Base-by-base conservation (phyloP, 1,140 invertebrate species). In the Lasaia peninsularis region DNA sequence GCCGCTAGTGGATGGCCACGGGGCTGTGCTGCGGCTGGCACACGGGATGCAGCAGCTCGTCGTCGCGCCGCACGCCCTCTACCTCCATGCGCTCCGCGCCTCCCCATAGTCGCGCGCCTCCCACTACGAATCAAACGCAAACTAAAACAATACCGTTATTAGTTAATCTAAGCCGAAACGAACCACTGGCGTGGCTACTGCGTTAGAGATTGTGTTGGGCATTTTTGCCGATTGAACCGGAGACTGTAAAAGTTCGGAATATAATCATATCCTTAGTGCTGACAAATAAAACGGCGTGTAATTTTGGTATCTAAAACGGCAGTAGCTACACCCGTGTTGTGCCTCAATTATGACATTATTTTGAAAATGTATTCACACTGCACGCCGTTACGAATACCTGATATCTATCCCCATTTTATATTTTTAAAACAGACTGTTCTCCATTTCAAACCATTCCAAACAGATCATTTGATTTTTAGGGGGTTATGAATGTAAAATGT, bases 71-170 rank as follows among this genome's bases (percentile, higher is more conserved):
- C 57, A 67, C 78, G 33, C 60, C 67, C 73, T 86, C 82, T 67
- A 88, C 85, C 50, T 88, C 85, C 85, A 88, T 88, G 55, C 82
- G 82, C 74, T 85, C 85, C 52, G 70, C 68, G 54, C 69, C 69
- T 54, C 75, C 71, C 79, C 78, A 78, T 62, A 78, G 65, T 55
- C 75, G 71, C 35, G 68, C 71, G 58, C 74, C 76, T 58, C 63
- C 71, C 65, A 69, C 72, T 66, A 60, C 28, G 20, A 40, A 32
- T 40, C 28, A 63, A 59, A 67, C 34, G 62, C 33, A 58, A 24
- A 52, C 28, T 61, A 53, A 44, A 16, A 63, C 24, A 33, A 34
- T 7, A 18, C 16, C 6, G 1, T 52, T n/a, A 20, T 11, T 32
- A n/a, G 1, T 10, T 16, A 16, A 18, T 34, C 8, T 10, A 34